Conservation (phyloP, 1,140 invertebrate genomes). For the Drosophila lowei region DNA sequence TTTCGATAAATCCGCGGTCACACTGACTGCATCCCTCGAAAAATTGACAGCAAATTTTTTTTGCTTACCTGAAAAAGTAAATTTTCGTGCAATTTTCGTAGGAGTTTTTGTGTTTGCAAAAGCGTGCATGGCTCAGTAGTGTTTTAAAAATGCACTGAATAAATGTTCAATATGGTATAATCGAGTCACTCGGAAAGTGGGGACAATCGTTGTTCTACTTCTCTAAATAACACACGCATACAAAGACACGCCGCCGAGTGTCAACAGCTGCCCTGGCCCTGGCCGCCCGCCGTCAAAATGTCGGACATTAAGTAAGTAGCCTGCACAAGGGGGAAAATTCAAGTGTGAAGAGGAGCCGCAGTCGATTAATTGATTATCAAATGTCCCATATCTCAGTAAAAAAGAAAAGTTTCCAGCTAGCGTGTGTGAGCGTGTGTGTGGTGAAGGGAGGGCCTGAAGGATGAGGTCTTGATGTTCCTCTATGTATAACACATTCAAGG, state of each 20-base stretch:
- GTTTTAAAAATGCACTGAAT: too few relatives aligned
- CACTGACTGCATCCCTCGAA: slow-evolving; percentile 32
- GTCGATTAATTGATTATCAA: too few relatives aligned
- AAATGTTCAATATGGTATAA: slow-evolving; percentile 23
- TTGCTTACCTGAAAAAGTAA: slow-evolving; percentile 24
- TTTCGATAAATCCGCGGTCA: too few relatives aligned
- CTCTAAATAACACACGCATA: slow-evolving; percentile 38
- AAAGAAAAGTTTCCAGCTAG: not conserved
- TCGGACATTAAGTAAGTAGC: slow-evolving; percentile 78
- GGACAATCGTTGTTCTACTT: slow-evolving; percentile 20
- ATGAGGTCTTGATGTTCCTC: slow-evolving; percentile 1
- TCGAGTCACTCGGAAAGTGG: slow-evolving; percentile 6
- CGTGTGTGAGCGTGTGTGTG: not conserved
- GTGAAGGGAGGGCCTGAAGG: not conserved
- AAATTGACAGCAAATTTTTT: slow-evolving; percentile 23
- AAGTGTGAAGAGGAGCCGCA: slow-evolving; percentile 16
- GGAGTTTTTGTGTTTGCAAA: not conserved
- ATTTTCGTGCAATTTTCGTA: not conserved
- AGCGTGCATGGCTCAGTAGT: too few relatives aligned
- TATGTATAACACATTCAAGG: slow-evolving; percentile 51
- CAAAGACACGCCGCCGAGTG: slow-evolving; percentile 57
- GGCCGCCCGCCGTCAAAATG: slow-evolving; percentile 62
- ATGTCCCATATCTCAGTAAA: not conserved
- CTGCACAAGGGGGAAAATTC: not conserved
- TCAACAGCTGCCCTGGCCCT: slow-evolving; percentile 69